These are phyloP conservation scores for Acanthiza pusilla DNA, from an alignment of 2,797 vertebrate species.

Conservation along the genomic window DNA sequence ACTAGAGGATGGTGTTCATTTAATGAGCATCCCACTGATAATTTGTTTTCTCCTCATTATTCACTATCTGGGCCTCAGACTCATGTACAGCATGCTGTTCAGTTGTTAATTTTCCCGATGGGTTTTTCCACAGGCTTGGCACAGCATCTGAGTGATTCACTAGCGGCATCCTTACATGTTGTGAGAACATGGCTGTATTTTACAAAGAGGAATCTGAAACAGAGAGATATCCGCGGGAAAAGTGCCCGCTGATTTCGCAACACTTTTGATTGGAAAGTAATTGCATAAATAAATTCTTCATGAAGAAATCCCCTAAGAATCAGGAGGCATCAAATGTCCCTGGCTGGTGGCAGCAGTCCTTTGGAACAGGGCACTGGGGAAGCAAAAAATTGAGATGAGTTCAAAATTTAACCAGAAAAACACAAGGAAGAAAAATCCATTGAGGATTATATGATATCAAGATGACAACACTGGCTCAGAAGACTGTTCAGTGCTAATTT, in stretches of 20 bases:
- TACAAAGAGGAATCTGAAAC: not conserved
- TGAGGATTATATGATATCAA: not conserved
- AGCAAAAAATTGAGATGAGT: not conserved
- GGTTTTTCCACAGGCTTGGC: constrained; percentile 19
- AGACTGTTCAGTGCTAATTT: not conserved
- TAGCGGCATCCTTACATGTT: not conserved
- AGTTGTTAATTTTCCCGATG: not conserved
- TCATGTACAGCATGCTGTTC: constrained; percentile 40
- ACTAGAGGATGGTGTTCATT: constrained; percentile 11
- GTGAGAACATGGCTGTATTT: not conserved
- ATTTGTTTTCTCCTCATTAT: constrained; percentile 57
- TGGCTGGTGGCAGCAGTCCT: not conserved
- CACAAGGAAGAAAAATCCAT: not conserved
- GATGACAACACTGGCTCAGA: not conserved
- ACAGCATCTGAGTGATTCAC: not conserved
- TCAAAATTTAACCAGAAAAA: not conserved
- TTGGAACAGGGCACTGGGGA: not conserved
- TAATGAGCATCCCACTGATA: constrained; percentile 51
- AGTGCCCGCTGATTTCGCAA: not conserved
- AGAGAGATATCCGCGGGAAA: not conserved
- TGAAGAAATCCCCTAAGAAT: not conserved
- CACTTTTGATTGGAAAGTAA: not conserved
- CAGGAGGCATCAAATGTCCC: not conserved
- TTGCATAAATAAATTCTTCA: not conserved
- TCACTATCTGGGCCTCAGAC: constrained; percentile 3